Evolutionary conservation across 2,797 vertebrate species (phyloP).

Genomic region (Apodemus agrarius): DNA sequence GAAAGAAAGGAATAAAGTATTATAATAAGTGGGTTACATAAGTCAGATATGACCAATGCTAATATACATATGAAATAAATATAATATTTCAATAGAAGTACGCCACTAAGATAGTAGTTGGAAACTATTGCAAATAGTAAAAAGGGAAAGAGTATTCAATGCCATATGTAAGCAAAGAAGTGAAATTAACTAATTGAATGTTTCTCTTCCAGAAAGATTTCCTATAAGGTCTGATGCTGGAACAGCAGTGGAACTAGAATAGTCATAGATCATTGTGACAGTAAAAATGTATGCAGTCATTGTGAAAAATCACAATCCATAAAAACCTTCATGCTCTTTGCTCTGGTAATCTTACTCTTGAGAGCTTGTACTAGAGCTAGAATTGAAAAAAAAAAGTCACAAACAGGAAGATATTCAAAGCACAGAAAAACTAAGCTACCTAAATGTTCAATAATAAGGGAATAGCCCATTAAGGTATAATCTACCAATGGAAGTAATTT

Average conservation of each 20-base stretch:
- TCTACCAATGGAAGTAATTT: constrained; percentile 43
- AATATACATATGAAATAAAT: constrained; percentile 36
- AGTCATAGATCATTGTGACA: constrained; percentile 16
- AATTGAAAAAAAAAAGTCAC: constrained; percentile 37
- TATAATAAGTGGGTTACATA: constrained; percentile 52
- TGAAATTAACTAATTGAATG: constrained; percentile 61
- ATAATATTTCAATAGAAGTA: constrained; percentile 49
- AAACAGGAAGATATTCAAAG: constrained; percentile 52
- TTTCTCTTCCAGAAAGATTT: constrained; percentile 56
- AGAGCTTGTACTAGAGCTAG: constrained; percentile 47
- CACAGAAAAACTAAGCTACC: neutral
- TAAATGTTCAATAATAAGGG: constrained; percentile 34
- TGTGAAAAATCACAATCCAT: constrained; percentile 59
- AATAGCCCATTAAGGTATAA: constrained; percentile 50
- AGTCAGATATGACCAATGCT: neutral
- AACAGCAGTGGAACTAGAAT: constrained; percentile 24
- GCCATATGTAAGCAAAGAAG: constrained; percentile 34
- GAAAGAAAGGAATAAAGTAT: constrained; percentile 49
- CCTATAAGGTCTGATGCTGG: constrained; percentile 20
- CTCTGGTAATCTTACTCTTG: constrained; percentile 48
- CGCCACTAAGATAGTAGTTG: constrained; percentile 13
- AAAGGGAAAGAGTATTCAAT: constrained; percentile 43
- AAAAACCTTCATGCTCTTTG: constrained; percentile 46
- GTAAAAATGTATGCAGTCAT: constrained; percentile 49
- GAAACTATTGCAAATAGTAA: constrained; percentile 53